phyloP scores from a whole-genome alignment of 2,113 vertebrate genomes.

The Callopanchax toddi region DNA sequence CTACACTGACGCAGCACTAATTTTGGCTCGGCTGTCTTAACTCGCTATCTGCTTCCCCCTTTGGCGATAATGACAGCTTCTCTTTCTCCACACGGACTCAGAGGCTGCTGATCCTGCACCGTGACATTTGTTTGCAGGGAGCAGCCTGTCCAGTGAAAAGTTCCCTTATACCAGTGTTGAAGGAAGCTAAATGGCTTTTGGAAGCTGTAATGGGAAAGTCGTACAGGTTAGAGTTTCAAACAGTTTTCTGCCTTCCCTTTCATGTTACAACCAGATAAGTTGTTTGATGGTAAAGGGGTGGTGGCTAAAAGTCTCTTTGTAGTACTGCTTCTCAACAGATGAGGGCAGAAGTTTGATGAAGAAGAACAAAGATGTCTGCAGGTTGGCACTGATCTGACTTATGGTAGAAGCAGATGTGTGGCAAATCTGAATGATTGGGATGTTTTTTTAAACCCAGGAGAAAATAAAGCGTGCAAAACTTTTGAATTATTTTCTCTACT shows the following conservation, averaged over 20 bases:
- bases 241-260: slow-evolving; percentile 2
- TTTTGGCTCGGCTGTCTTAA: not conserved
- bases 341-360: slow-evolving; percentile 58
- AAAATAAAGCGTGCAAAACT: not conserved
- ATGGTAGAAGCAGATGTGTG: not conserved
- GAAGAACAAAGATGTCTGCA: slow-evolving; percentile 5
- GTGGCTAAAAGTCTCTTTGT: slow-evolving; percentile 23
- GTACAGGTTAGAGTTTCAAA: not conserved
- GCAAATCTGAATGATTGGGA: not conserved
- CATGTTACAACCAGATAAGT: not conserved
- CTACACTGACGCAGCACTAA: not conserved
- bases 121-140: slow-evolving; percentile 6
- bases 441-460: not conserved
- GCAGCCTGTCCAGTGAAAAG: slow-evolving; percentile 1
- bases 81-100: not conserved
- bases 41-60: not conserved
- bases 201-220: slow-evolving; percentile 1
- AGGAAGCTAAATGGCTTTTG: not conserved
- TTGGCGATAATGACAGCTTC: not conserved
- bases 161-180: not conserved
- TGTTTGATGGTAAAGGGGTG: not conserved
- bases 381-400: not conserved
- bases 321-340: slow-evolving; percentile 58
- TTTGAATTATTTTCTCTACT: too few species aligned
- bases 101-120: not conserved